phyloP scores from a whole-genome alignment of 1,140 invertebrate genomes.

The Drosophila eugracilis region DNA sequence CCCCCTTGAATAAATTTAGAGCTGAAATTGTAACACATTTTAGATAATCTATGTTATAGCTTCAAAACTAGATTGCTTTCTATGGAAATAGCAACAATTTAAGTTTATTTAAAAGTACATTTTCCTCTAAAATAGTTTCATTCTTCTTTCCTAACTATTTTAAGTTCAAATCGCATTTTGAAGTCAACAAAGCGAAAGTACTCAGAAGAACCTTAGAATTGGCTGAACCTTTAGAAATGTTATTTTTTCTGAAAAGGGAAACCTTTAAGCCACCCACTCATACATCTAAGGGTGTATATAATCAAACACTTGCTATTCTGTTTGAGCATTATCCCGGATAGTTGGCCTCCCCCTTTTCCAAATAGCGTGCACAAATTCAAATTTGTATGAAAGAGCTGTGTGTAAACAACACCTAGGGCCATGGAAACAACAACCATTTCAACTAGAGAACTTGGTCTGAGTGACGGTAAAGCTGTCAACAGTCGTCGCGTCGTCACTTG shows the following conservation, averaged over 20 bases:
- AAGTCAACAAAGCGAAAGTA: background rate
- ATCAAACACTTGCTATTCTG: slow-evolving; percentile 17
- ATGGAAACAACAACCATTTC: slow-evolving; percentile 44
- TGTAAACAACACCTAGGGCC: slow-evolving; percentile 69
- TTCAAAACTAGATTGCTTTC: no score
- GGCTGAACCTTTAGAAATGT: background rate
- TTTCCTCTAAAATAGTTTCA: no score
- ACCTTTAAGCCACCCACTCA: background rate
- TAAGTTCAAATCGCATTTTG: no score
- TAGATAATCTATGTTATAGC: no score
- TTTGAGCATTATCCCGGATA: slow-evolving; percentile 13
- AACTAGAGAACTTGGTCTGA: slow-evolving; percentile 20
- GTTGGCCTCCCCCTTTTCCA: slow-evolving; percentile 27
- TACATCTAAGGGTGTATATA: no score
- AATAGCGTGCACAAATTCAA: slow-evolving; percentile 51
- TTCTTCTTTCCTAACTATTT: no score
- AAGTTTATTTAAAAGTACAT: no score
- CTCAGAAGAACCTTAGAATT: background rate
- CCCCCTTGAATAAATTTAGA: background rate
- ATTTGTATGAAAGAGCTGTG: slow-evolving; percentile 35
- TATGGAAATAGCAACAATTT: no score
- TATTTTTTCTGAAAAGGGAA: no score
- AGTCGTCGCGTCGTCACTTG: slow-evolving; percentile 68
- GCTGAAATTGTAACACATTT: no score
- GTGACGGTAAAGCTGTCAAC: slow-evolving; percentile 71